Conservation (phyloP, 2,888 invertebrate genomes). For the Amiota communis region DNA sequence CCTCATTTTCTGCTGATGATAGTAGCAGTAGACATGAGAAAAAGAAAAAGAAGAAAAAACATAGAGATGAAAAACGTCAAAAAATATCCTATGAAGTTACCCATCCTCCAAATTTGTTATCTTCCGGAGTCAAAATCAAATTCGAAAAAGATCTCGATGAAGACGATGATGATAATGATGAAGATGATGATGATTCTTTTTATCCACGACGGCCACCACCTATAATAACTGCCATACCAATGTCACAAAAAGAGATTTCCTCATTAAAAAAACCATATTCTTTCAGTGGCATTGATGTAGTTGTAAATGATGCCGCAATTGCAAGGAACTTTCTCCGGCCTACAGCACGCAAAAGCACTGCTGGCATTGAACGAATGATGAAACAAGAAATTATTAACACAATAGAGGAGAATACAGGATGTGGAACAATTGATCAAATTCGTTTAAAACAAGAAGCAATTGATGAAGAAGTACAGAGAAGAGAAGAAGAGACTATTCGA, state of each 20-base stretch:
- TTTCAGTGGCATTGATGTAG: slow-evolving; percentile 61
- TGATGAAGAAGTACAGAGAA: no score
- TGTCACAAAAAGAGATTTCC: slow-evolving; percentile 59
- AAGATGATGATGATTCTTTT: slow-evolving; percentile 16
- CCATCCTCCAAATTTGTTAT: no score
- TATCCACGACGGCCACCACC: slow-evolving; percentile 43
- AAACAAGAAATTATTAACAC: no score
- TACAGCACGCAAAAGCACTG: slow-evolving; percentile 53
- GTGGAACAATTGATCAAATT: no score
- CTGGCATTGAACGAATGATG: neutral
- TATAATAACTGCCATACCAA: slow-evolving; percentile 67
- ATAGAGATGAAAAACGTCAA: slow-evolving; percentile 61
- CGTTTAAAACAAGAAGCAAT: no score
- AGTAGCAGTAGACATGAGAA: slow-evolving; percentile 53
- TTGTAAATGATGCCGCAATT: slow-evolving; percentile 46
- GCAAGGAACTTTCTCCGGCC: neutral
- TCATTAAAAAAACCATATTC: slow-evolving; percentile 52
- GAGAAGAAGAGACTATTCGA: no score
- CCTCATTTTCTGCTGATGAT: slow-evolving; percentile 59
- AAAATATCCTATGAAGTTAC: no score
- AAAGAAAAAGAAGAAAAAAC: slow-evolving; percentile 68
- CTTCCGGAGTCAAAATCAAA: no score
- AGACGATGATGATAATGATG: slow-evolving; percentile 35
- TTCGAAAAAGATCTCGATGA: slow-evolving; percentile 64
- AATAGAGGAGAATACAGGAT: no score